These are phyloP conservation scores for Megaceryle maxima DNA, from an alignment of 2,113 vertebrate species.

Conservation along the genomic window DNA sequence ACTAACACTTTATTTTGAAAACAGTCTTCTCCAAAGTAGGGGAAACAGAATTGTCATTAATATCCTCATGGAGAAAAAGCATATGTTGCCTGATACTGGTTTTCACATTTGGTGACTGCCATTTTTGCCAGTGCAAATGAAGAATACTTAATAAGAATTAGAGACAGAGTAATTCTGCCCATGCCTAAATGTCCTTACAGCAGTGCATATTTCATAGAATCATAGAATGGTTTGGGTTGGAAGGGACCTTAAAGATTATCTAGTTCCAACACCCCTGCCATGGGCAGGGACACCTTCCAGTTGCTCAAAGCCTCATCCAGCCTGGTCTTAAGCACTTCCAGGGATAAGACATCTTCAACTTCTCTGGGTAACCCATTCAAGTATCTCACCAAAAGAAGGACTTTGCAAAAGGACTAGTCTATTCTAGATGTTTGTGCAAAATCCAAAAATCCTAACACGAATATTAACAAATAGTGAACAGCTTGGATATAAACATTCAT, in stretches of 20 bases:
- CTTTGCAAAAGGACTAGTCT: neutral
- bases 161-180: neutral
- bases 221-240: no score
- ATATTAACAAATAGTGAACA: neutral
- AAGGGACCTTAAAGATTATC: no score
- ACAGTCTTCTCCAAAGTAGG: neutral
- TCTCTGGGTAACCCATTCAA: no score
- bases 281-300: no score
- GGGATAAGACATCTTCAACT: no score
- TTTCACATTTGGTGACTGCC: neutral
- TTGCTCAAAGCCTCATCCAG: no score
- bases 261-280: no score
- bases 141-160: neutral
- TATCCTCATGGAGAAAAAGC: neutral
- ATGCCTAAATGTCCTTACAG: neutral
- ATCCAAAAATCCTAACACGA: neutral
- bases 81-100: fast-evolving
- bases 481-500: neutral
- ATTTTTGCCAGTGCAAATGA: neutral
- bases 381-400: no score
- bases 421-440: neutral
- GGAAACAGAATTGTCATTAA: neutral
- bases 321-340: no score
- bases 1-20: neutral
- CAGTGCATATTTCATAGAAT: neutral